These are phyloP conservation scores for Bergia sp. DNA, from an alignment of 92 coral and sea anemone genomes.

Conservation along the genomic window DNA sequence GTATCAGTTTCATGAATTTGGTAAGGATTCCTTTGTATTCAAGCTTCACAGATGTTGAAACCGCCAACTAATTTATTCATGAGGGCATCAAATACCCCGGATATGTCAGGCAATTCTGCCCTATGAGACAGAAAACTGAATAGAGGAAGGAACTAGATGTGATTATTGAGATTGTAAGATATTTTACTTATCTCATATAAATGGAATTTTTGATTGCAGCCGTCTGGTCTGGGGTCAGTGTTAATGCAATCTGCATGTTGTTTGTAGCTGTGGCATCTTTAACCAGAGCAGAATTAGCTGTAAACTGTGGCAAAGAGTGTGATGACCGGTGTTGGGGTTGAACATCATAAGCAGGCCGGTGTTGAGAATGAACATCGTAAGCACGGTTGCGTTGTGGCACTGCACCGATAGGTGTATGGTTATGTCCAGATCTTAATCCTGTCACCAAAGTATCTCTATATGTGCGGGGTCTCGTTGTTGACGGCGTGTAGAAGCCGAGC, in stretches of 20 bases:
- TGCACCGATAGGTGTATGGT: conserved; percentile 2
- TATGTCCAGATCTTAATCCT: conserved; percentile 15
- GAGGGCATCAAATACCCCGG: too few species aligned
- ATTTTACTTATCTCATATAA: conserved; percentile 21
- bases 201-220: conserved; percentile 19
- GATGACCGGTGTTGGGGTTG: conserved; percentile 25
- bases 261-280: conserved; percentile 12
- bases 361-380: conserved; percentile 12
- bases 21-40: too few species aligned
- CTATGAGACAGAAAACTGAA: conserved; percentile 22
- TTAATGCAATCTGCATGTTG: conserved; percentile 22
- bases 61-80: too few species aligned
- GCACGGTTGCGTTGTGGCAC: conserved; percentile 28
- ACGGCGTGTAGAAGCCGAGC: conserved; percentile 1
- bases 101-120: too few species aligned
- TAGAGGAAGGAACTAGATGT: conserved; percentile 24
- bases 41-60: too few species aligned
- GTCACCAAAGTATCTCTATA: conserved; percentile 22
- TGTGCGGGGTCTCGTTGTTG: conserved; percentile 10
- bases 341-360: neutral
- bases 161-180: conserved; percentile 8
- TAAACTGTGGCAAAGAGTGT: conserved; percentile 19
- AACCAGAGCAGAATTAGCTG: conserved; percentile 1
- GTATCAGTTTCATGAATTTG: too few species aligned
- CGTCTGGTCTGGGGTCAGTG: conserved; percentile 27